Percentiles rank a stretch among this genome's conserved stretches.
phyloP scores from a whole-genome alignment of 1,140 invertebrate species.

The Linepithema humile region DNA sequence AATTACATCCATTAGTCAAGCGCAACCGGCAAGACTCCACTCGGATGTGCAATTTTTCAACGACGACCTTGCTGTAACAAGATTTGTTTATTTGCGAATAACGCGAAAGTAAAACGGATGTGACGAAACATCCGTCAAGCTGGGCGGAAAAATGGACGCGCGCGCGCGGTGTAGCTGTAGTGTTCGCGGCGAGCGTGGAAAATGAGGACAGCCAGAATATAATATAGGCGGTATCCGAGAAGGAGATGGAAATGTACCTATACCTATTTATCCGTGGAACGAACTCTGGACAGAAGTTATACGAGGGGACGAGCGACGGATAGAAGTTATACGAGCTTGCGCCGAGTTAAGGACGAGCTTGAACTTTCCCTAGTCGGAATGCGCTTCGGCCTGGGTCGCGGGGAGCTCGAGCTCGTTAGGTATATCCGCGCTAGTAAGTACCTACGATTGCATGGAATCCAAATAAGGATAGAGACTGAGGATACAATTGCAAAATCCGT shows the following conservation, averaged over 20 bases:
- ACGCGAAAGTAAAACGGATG: slow-evolving; percentile 2
- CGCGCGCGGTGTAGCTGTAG: not conserved
- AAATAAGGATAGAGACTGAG: slow-evolving; percentile 55
- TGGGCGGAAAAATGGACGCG: not conserved
- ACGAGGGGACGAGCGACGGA: slow-evolving; percentile 26
- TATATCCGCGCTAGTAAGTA: slow-evolving; percentile 58
- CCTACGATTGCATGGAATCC: slow-evolving; percentile 55
- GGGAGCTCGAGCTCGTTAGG: slow-evolving; percentile 44
- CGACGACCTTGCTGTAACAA: not conserved
- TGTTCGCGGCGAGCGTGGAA: not conserved
- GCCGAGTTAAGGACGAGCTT: slow-evolving; percentile 60
- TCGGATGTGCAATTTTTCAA: slow-evolving; percentile 24
- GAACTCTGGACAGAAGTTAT: slow-evolving; percentile 57
- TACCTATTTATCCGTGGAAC: slow-evolving; percentile 20
- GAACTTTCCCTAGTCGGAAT: slow-evolving; percentile 58
- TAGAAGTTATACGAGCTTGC: slow-evolving; percentile 50
- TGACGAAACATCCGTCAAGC: slow-evolving; percentile 11
- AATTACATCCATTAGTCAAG: slow-evolving; percentile 30
- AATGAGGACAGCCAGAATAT: not conserved
- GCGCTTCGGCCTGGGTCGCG: slow-evolving; percentile 15
- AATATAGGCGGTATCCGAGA: slow-evolving; percentile 25
- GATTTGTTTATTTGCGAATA: slow-evolving; percentile 24
- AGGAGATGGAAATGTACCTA: slow-evolving; percentile 9
- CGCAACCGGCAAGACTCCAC: not conserved
- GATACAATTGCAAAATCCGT: slow-evolving; percentile 47